These are phyloP conservation scores for Archocentrus centrarchus DNA, from an alignment of 2,113 vertebrate genomes.

Conservation along the genomic window DNA sequence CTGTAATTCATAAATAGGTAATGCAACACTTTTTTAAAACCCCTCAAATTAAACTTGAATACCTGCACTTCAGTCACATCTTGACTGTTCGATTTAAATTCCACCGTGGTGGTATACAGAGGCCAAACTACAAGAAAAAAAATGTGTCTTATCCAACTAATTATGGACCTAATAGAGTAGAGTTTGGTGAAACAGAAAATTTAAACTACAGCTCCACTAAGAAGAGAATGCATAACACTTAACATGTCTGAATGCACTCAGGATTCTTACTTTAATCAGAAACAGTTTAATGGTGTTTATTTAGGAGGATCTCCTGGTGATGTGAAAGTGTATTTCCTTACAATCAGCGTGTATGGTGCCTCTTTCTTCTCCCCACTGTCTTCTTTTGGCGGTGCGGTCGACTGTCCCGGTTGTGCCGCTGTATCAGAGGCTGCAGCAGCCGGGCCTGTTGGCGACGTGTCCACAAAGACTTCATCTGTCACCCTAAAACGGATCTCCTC, in stretches of 20 bases:
- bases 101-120: rapidly evolving
- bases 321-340: constrained; percentile 67
- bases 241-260: too few species aligned
- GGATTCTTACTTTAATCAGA: too few species aligned
- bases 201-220: too few species aligned
- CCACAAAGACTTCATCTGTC: constrained; percentile 92
- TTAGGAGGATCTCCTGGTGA: neutral
- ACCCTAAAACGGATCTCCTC: constrained; percentile 96
- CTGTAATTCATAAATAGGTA: neutral
- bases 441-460: constrained; percentile 93
- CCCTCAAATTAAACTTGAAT: neutral
- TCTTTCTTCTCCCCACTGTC: constrained; percentile 87
- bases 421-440: constrained; percentile 77
- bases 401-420: constrained; percentile 56
- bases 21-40: neutral
- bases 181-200: too few species aligned
- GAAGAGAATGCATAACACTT: too few species aligned
- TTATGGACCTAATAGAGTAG: too few species aligned
- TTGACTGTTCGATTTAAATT: neutral
- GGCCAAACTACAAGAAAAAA: too few species aligned
- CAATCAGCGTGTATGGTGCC: constrained; percentile 92
- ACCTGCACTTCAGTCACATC: neutral
- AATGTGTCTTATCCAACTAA: too few species aligned
- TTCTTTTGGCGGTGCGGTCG: constrained; percentile 43
- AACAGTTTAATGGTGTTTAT: neutral